Evolutionary conservation across 1,140 invertebrate species (phyloP), one percentile per base, ranked within the genome.

Genomic region (Papilio polytes): DNA sequence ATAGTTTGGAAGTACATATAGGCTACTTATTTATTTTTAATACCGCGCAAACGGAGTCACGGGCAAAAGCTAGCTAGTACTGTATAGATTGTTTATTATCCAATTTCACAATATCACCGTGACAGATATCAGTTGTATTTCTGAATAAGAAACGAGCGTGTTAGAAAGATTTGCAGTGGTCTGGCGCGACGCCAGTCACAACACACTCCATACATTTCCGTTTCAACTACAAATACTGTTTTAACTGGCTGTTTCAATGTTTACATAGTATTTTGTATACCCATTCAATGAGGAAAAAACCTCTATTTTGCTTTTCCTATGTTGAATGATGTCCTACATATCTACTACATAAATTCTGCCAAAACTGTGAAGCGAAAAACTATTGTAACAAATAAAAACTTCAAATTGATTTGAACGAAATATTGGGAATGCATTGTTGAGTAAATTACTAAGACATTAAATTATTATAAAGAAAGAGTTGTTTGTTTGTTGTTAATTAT

Each of bases 191-290:
- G 63, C 63, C 63, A 70, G 63, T 70, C 22, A 70, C 22, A 70
- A 70, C 63, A 66, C 4, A 36, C 63, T 70, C 63, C 12, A 70
- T 36, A 31, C 12, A 22, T 63, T 70, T 70, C 63, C 22, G 63
- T 70, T 70, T 31, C 63, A 31, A 31, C 4, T 70, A 70, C 63
- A 70, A 70, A 70, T 70, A 70, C 63, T 31, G 63, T 70, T 70
- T 70, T 15, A 26, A 31, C 22, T 70, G 31, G 10, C 3, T 36
- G 26, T 70, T 36, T 31, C 12, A 70, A 36, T 70, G 13, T 36
- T 15, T 31, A 15, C 53, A 15, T 31, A 36, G 26, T 18, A 70
- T 70, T 36, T 13, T 70, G 13, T 70, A 70, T 70, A 70, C 12
- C 13, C 22, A 18, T 36, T 36, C 22, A 70, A 70, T 1, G 20